These are phyloP conservation scores for Siderastrea siderea DNA, from an alignment of 92 coral and sea anemone species.

Conservation along the genomic window DNA sequence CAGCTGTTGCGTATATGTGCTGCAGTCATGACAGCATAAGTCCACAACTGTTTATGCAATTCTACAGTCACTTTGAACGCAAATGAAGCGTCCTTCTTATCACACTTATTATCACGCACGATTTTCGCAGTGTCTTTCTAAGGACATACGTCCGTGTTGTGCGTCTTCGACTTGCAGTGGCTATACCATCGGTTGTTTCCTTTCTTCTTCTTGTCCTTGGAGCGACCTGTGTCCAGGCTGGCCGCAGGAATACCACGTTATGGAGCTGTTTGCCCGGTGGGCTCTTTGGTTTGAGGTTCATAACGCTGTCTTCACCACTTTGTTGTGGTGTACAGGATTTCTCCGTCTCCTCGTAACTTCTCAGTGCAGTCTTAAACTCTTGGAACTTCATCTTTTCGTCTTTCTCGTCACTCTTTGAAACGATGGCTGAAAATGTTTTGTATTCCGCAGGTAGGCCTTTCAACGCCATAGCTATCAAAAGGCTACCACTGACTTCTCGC, in stretches of 20 bases:
- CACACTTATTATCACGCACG: constrained; percentile 1
- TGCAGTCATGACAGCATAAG: constrained; percentile 45
- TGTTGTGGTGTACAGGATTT: constrained; percentile 40
- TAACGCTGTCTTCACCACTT: constrained; percentile 17
- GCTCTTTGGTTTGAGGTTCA: constrained; percentile 2
- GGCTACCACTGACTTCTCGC: constrained; percentile 20
- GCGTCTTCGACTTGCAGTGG: constrained; percentile 34
- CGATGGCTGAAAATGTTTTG: constrained; percentile 64
- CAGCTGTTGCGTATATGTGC: constrained; percentile 47
- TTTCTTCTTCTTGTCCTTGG: constrained; percentile 34
- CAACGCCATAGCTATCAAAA: constrained; percentile 28
- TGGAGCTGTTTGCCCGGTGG: constrained; percentile 6
- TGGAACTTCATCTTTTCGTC: constrained; percentile 43
- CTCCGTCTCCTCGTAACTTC: constrained; percentile 59
- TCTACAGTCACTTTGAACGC: constrained; percentile 25
- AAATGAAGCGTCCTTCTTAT: constrained; percentile 13
- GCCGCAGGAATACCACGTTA: constrained; percentile 43
- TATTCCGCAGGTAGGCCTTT: constrained; percentile 52
- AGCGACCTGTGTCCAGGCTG: constrained; percentile 42
- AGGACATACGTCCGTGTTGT: not conserved
- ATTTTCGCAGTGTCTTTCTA: not conserved
- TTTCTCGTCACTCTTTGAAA: constrained; percentile 25
- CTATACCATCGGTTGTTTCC: constrained; percentile 24
- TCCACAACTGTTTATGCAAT: constrained; percentile 44
- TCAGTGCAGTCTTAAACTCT: constrained; percentile 61